Conservation (phyloP, 2,888 invertebrate genomes). For the Alviniconcha strummeri region DNA sequence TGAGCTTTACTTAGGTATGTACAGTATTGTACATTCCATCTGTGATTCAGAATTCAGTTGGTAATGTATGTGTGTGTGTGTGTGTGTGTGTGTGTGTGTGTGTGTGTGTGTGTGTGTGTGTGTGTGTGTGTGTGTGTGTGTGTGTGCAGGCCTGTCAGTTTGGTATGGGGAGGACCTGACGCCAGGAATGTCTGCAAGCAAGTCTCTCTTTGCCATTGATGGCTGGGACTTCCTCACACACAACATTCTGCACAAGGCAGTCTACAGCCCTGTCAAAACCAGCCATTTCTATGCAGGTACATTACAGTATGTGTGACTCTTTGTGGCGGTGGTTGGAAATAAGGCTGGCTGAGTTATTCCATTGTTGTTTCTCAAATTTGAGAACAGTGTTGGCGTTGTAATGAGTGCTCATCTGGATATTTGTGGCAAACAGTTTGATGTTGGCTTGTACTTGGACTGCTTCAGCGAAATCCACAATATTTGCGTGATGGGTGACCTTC, state of each 20-base stretch:
- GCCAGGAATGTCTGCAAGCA: background rate
- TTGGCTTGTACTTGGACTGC: no score
- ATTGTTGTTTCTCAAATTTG: background rate
- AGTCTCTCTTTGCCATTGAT: constrained; percentile 34
- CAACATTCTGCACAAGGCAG: constrained; percentile 25
- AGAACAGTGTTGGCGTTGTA: no score
- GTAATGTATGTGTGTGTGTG: background rate
- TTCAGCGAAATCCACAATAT: no score
- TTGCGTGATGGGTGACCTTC: no score
- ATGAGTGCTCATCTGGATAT: no score
- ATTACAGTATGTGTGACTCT: background rate
- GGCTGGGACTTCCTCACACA: constrained; percentile 56
- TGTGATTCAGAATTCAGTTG: no score
- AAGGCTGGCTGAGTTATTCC: background rate
- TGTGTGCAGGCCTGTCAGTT: constrained; percentile 46
- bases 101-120: background rate
- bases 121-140: background rate
- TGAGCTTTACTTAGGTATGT: background rate
- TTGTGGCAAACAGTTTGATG: no score
- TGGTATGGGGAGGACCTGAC: constrained; percentile 54
- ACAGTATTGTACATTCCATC: background rate
- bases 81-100: background rate
- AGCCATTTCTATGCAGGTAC: constrained; percentile 35
- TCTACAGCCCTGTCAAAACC: background rate
- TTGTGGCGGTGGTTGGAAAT: background rate